These are phyloP conservation scores for Hirtodrosophila confusa DNA, from an alignment of 2,888 invertebrate species.

Conservation along the genomic window DNA sequence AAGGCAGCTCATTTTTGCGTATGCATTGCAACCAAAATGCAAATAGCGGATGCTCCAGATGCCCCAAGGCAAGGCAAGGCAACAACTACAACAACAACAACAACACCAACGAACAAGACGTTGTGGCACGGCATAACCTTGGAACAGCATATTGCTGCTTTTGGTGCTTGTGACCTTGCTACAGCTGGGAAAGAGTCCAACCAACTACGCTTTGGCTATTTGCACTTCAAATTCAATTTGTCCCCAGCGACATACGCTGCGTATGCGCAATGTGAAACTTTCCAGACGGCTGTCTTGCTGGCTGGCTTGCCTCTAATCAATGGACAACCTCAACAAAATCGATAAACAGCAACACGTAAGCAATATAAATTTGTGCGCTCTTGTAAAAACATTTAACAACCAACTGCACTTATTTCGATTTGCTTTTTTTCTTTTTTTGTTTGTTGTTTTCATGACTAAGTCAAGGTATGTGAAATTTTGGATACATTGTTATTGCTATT, in stretches of 20 bases:
- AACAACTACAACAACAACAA: not conserved
- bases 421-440: constrained; percentile 5
- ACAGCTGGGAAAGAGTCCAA: not conserved
- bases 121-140: constrained; percentile 28
- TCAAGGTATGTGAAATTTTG: constrained; percentile 64
- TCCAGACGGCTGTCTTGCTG: constrained; percentile 31
- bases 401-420: constrained; percentile 23
- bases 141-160: constrained; percentile 1
- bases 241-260: constrained; percentile 52
- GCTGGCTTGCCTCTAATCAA: constrained; percentile 34
- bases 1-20: constrained; percentile 62
- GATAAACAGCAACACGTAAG: constrained; percentile 41
- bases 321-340: constrained; percentile 47
- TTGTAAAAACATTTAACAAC: constrained; percentile 33
- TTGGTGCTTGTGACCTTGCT: constrained; percentile 42
- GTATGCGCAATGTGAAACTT: constrained; percentile 67
- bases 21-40: constrained; percentile 69
- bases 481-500: constrained; percentile 37
- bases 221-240: constrained; percentile 67
- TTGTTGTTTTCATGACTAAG: constrained; percentile 45
- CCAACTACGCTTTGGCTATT: constrained; percentile 19
- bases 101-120: not conserved
- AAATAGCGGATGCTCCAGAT: constrained; percentile 65
- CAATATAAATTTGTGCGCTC: constrained; percentile 28
- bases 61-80: constrained; percentile 21